phyloP scores from a whole-genome alignment of 2,888 invertebrate species.

The Selenia dentaria region DNA sequence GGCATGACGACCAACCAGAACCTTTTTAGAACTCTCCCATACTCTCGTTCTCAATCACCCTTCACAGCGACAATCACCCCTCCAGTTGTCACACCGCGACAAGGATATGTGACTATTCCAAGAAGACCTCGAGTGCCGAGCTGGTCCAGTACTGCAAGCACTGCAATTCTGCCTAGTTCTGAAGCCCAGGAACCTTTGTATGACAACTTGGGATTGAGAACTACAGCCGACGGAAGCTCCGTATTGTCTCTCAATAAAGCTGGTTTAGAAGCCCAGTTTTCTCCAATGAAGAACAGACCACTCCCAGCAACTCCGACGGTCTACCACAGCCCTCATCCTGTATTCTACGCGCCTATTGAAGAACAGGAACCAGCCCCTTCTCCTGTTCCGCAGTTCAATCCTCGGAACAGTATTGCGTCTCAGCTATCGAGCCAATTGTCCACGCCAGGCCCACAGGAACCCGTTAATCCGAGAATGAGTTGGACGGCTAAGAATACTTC shows the following conservation, averaged over 20 bases:
- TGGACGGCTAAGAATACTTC: constrained; percentile 81
- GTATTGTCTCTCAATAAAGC: constrained; percentile 91
- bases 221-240: constrained; percentile 94
- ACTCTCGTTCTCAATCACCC: constrained; percentile 91
- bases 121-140: constrained; percentile 92
- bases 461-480: constrained; percentile 76
- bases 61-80: constrained; percentile 87
- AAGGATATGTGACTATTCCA: constrained; percentile 95
- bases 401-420: constrained; percentile 80
- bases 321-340: constrained; percentile 71
- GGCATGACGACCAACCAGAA: constrained; percentile 86
- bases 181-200: constrained; percentile 91
- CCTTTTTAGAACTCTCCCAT: constrained; percentile 91
- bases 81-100: constrained; percentile 88
- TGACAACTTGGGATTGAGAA: constrained; percentile 93
- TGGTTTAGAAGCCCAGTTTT: constrained; percentile 79
- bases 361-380: constrained; percentile 79
- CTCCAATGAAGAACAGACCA: constrained; percentile 86
- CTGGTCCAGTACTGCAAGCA: constrained; percentile 89
- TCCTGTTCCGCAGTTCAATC: constrained; percentile 73
- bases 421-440: constrained; percentile 76
- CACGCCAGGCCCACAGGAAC: constrained; percentile 78
- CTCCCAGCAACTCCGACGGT: constrained; percentile 86
- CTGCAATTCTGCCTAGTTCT: constrained; percentile 75
- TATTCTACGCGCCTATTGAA: constrained; percentile 81